Evolutionary conservation across 2,797 vertebrate species (phyloP).

Genomic region (Coracias cyanogaster): DNA sequence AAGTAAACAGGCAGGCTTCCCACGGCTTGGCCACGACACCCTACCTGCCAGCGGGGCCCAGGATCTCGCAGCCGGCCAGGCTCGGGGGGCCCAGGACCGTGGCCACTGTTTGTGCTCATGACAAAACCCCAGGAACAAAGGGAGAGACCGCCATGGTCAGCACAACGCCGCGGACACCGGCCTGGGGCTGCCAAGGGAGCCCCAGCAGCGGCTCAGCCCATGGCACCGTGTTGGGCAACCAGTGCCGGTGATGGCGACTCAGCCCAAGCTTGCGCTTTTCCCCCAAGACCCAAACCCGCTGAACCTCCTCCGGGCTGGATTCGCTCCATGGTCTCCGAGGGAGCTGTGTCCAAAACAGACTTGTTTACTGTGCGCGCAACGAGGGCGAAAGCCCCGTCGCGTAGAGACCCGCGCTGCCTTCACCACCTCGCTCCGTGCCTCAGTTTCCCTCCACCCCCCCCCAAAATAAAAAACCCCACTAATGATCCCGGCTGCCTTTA

Average conservation of each 20-base stretch:
- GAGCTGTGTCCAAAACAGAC: neutral
- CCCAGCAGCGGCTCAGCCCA: neutral
- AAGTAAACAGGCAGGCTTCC: neutral
- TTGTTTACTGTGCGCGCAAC: neutral
- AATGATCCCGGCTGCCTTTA: neutral
- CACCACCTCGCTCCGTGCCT: neutral
- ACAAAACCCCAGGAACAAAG: slow-evolving; percentile 42
- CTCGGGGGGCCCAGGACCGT: neutral
- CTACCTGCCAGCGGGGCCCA: neutral
- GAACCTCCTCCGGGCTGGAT: neutral
- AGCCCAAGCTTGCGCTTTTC: neutral
- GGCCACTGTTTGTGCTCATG: neutral
- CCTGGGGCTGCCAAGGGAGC: neutral
- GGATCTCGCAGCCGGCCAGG: neutral
- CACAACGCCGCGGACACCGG: slow-evolving; percentile 7
- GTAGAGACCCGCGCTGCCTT: neutral
- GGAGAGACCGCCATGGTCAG: slow-evolving; percentile 37
- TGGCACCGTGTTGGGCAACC: accelerated
- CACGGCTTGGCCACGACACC: neutral
- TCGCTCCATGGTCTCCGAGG: neutral
- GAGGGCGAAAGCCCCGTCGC: neutral
- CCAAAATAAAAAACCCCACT: neutral
- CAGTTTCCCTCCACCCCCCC: neutral
- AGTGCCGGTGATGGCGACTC: accelerated
- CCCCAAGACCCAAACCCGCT: neutral